Base-by-base conservation (phyloP, 2,113 vertebrate genomes). In the Amphilophus citrinellus region DNA sequence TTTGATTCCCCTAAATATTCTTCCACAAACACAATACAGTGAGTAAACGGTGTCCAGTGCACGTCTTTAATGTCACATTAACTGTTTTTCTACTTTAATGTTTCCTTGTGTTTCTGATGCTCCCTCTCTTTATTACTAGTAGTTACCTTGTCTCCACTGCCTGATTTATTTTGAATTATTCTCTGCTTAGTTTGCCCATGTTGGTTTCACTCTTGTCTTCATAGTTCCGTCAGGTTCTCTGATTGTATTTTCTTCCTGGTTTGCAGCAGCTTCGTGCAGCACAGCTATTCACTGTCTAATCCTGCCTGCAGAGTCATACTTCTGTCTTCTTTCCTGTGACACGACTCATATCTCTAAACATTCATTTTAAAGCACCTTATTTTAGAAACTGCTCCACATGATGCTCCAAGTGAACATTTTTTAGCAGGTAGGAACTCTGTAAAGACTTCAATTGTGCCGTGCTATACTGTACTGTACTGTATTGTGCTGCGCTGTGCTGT, bases 241-340 rank as follows among this genome's bases (percentile, higher is more conserved):
- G 1, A 7, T 0, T 1, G 27, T 61, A 15, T 32, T 32, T 61
- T 61, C 60, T 61, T 61, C 60, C 17, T 32, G 60, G 15, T 61
- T 61, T 61, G 0, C 7, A 61, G 7, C 27, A 61, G 60, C 60
- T 3, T 15, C 14, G 13, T 60, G 3, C 2, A 0, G 7, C 17
- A 30, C 15, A 60, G 59, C 27, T 17, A 30, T 17, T 14, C 8
- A 0, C 15, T 61, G 24, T 61, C 3, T 61, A 17, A 61, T 61
- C 59, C 59, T 61, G 7, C 14, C 1, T 61, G 10, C 2, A 22
- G 22, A 61, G 7, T 61, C 59, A 61, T 15, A 30, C 7, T 32
- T 61, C 30, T 61, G 27, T 17, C 15, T 61, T 61, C 30, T 32
- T 32, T 27, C 30, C 59, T 61, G 59, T 32, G 17, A 61, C 2